Percentiles rank a stretch among this genome's conserved stretches.
Conservation (phyloP, 2,888 invertebrate genomes). For the Crepidodera aurea region DNA sequence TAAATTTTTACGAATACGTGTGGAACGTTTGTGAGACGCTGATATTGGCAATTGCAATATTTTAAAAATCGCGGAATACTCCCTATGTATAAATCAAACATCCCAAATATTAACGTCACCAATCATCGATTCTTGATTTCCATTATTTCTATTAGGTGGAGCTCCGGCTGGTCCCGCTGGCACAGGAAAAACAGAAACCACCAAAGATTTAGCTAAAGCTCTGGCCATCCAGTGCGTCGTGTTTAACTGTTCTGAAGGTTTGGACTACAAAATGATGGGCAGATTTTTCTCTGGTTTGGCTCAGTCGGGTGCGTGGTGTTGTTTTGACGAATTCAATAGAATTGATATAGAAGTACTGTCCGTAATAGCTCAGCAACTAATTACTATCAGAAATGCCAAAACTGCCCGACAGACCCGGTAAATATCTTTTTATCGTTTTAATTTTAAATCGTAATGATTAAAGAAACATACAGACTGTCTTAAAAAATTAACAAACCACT, state of each 20-base stretch:
- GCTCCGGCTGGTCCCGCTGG: slow-evolving; percentile 90
- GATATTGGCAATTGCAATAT: too few species aligned
- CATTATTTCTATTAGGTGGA: slow-evolving; percentile 68
- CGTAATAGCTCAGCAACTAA: slow-evolving; percentile 89
- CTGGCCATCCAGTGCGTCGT: slow-evolving; percentile 90
- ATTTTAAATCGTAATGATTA: neutral
- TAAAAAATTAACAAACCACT: too few species aligned
- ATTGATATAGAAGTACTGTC: slow-evolving; percentile 91
- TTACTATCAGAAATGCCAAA: slow-evolving; percentile 88
- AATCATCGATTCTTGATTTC: too few species aligned
- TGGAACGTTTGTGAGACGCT: too few species aligned
- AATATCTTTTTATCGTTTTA: neutral
- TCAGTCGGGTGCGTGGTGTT: slow-evolving; percentile 92
- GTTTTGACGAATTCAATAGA: slow-evolving; percentile 91
- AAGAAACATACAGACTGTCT: neutral
- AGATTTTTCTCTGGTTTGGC: slow-evolving; percentile 89
- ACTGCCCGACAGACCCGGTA: slow-evolving; percentile 69
- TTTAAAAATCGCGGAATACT: too few species aligned
- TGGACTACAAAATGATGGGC: slow-evolving; percentile 86
- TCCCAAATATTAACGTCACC: too few species aligned
- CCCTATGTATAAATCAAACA: too few species aligned
- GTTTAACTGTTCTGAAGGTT: slow-evolving; percentile 88
- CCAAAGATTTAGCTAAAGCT: slow-evolving; percentile 88
- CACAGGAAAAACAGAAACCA: slow-evolving; percentile 91
- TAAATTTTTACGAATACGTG: too few species aligned